Evolutionary conservation across 1,140 invertebrate genomes (phyloP), one percentile per base, ranked within the genome.

Genomic region (Drosophila aff.): DNA sequence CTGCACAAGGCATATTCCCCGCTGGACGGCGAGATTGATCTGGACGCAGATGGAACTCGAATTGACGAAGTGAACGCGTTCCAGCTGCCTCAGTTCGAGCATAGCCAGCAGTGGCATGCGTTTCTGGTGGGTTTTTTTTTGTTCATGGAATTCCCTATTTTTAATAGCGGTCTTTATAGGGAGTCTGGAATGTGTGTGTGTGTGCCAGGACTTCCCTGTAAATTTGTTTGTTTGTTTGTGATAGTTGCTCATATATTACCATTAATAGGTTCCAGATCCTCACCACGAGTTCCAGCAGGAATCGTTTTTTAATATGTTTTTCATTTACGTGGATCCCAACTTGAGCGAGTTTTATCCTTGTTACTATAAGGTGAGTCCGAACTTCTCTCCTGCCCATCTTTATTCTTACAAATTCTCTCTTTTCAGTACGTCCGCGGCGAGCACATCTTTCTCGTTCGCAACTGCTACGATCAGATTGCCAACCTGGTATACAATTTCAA

Each of bases 311-410:
- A 78, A 91, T 9, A 78, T 67, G 38, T 86, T 92, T 28, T 92
- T 91, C 21, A 57, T 81, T 23, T 46, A 53, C 1, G 44, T 90
- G 2, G 52, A 81, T 16, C 75, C 44, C 1, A 28, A n/a, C 1
- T 28, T 78, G 2, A 74, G 74, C 44, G 84, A 91, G 10, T 78
- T 92, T 11, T 92, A 89, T 89, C 91, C 91, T 13, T 92, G 91
- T 44, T 92, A 92, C 49, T 92, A 92, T 59, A 89, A 90, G 74
- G 90, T 92, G 40, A 69, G 55, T 23, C 23, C 36, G 0, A 11
- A 13, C 8, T 7, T 33, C 2, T 3, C 10, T 2, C 16, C 40
- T 16, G 7, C 18, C 9, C 3, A 11, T 11, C 21, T 16, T 4
- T 13, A 13, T 26, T 15, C 8, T 26, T 18, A 4, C 0, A 3